Evolutionary conservation across 2,797 vertebrate species (phyloP).

Genomic region (Xiphophorus birchmanni): DNA sequence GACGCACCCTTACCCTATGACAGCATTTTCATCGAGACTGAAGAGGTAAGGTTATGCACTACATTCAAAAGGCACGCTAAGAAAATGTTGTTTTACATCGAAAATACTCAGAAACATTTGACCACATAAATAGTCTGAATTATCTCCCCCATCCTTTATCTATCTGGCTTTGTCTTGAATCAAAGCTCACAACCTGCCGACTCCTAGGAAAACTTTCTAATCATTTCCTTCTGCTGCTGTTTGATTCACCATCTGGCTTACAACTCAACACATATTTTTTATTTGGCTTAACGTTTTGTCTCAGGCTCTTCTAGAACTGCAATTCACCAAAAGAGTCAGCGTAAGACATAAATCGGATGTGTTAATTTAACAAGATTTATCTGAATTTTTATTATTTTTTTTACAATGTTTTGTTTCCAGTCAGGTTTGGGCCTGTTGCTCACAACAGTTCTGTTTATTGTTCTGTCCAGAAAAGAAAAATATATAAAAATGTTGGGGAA

Average conservation of each 20-base stretch:
- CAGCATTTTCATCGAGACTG: slow-evolving; percentile 73
- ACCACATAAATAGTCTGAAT: slow-evolving; percentile 26
- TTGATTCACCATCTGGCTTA: slow-evolving; percentile 42
- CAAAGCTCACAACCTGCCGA: slow-evolving; percentile 21
- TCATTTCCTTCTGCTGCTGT: slow-evolving; percentile 26
- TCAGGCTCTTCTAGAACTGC: slow-evolving; percentile 21
- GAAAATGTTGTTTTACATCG: neutral
- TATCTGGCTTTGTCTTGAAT: slow-evolving; percentile 7
- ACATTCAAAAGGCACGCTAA: neutral
- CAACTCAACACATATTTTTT: slow-evolving; percentile 29
- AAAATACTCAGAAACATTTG: slow-evolving; percentile 1
- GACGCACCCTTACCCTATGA: slow-evolving; percentile 74
- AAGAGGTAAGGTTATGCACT: slow-evolving; percentile 67
- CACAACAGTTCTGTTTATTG: neutral
- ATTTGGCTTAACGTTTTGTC: slow-evolving; percentile 19
- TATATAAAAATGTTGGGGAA: neutral
- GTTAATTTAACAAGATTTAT: neutral
- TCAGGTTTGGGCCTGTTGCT: neutral
- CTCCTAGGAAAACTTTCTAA: slow-evolving; percentile 36
- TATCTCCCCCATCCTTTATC: neutral
- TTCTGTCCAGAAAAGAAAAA: neutral
- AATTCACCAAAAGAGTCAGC: neutral
- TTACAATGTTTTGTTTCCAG: neutral
- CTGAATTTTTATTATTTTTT: neutral
- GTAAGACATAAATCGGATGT: neutral